Evolutionary conservation across 2,113 vertebrate species (phyloP), one percentile per base, ranked within the genome.

Genomic region (Rhombomys opimus): DNA sequence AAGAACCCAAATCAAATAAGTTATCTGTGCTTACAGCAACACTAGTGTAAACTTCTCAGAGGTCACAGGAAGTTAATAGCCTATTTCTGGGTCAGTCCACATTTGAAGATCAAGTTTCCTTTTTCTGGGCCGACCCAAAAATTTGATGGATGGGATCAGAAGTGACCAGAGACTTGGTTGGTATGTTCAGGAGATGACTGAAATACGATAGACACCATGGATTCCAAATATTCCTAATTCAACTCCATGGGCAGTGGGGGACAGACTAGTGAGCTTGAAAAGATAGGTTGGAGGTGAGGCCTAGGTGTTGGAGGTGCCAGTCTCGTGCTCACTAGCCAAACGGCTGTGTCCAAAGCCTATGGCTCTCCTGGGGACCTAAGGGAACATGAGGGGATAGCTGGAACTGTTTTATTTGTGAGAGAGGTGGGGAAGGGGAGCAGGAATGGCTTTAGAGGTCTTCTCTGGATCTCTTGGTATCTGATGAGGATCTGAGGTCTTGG

Each of bases 391-490:
- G 22, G 15, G 57, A 82, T 41, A 32, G 25, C 22, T 0, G 4
- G 17, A 22, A 61, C 61, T 27, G 23, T 23, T 52, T 46, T 41
- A 63, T 72, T 67, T 35, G 46, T 72, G 20, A n/a, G 57, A 15
- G 57, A 13, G 9, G 27, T 25, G 3, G 2, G 38, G 52, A 50
- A 78, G 65, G 35, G 46, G 41, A 27, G 46, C 65, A 5, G 25
- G 65, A 2, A 17, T 30, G 52, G 20, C 52, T 25, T 52, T 46
- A 18, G 32, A 80, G 30, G 61, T 35, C 46, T 52, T 75, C 89
- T 77, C 27, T 23, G 7, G 7, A 0, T 46, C 18, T 46, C 0
- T 41, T 0, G 0, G 57, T 78, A 59, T 85, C 15, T 4, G 13
- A 14, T 38, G 57, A 84, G n/a, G 22, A 12, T 41, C n/a, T 25